phyloP scores from a whole-genome alignment of 1,140 invertebrate genomes.

The Drosophila tani region DNA sequence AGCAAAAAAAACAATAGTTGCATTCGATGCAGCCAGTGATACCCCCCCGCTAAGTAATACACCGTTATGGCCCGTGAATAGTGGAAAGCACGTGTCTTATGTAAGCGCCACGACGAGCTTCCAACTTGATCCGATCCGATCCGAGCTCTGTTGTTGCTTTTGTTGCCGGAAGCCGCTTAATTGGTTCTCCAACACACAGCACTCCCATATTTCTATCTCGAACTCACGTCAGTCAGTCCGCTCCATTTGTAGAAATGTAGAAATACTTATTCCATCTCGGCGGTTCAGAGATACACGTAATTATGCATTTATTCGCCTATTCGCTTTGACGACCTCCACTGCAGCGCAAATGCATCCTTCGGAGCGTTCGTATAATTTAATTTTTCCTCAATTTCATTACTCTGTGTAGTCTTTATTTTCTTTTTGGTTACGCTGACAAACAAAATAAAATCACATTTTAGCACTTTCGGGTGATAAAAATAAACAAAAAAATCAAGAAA shows the following conservation, averaged over 20 bases:
- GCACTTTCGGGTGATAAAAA: conserved; percentile 75
- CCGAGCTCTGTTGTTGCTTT: conserved; percentile 9
- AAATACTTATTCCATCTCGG: conserved; percentile 1
- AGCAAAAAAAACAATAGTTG: neutral
- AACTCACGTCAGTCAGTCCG: conserved; percentile 20
- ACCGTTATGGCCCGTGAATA: neutral
- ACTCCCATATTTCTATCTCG: conserved; percentile 44
- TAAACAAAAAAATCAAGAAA: conserved; percentile 59
- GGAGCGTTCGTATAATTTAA: conserved; percentile 30
- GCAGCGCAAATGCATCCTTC: conserved; percentile 43
- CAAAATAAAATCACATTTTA: conserved; percentile 68
- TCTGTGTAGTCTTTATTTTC: conserved; percentile 34
- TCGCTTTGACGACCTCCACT: conserved; percentile 55
- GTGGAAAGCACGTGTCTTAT: conserved; percentile 58
- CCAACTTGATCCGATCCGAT: conserved; percentile 33
- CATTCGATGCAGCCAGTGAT: neutral
- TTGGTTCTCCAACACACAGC: conserved; percentile 39
- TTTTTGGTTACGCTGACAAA: conserved; percentile 62
- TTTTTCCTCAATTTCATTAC: conserved; percentile 45
- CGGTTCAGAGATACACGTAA: conserved; percentile 19
- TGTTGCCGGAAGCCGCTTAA: conserved; percentile 64
- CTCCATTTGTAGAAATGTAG: conserved; percentile 47
- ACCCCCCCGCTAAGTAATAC: neutral
- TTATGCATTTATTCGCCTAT: conserved; percentile 19
- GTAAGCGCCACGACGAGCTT: conserved; percentile 44